Base-by-base conservation (phyloP, 2,888 invertebrate genomes). In the Glyphotaelius pellucidus region DNA sequence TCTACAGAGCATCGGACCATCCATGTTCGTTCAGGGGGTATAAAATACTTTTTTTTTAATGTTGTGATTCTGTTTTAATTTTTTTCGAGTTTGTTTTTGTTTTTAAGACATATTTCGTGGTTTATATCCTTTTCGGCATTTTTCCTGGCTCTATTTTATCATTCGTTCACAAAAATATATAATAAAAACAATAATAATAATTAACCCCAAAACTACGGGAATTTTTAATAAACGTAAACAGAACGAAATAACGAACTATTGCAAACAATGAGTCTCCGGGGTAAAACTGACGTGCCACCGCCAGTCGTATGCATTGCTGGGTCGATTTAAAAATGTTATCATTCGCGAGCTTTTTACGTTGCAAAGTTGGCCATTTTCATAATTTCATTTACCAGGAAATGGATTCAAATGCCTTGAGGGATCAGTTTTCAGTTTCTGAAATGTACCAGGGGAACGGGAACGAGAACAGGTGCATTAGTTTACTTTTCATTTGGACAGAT, bases 241-340 rank as follows among this genome's bases (percentile, higher is more conserved):
- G 67, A 67, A n/a, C 25, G 67, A 67, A 67, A 67, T 67, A 67
- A 67, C 67, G 4, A 67, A 67, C 67, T 67, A 67, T 67, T 25
- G 67, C 67, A 67, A 67, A 67, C 67, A 67, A 67, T 67, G 67
- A n/a, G 67, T 67, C 67, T 67, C 67, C n/a, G n/a, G 67, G n/a
- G 67, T n/a, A 67, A 67, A 67, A 67, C 67, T 25, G 67, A 67
- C 67, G 25, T 25, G 67, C 25, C 67, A 67, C 67, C 25, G 67
- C 25, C 67, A 67, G 67, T 25, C 67, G 67, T 25, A 67, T 67
- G 67, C 67, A 67, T 67, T 67, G 67, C 67, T 25, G n/a, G 67
- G 67, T 67, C 67, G 67, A 67, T 67, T 25, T 25, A 67, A 67
- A 67, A 67, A 67, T 67, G 67, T 67, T 25, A 67, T n/a, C 25